phyloP scores from a whole-genome alignment of 64 coral and sea anemone genomes.

The Dendronephthya gigantea region DNA sequence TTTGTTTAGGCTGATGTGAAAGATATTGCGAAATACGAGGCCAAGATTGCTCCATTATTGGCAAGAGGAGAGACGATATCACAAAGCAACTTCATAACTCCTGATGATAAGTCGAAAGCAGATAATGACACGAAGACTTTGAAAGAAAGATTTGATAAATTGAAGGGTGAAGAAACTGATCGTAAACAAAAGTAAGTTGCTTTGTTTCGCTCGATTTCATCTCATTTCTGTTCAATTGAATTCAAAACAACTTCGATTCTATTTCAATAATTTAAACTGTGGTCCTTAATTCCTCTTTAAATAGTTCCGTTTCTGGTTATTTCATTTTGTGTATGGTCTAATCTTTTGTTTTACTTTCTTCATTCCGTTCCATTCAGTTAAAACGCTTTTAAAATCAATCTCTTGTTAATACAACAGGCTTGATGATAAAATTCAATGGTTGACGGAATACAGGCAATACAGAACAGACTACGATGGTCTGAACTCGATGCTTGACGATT shows the following conservation, averaged over 20 bases:
- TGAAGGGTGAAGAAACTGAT: neutral
- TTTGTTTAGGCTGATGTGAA: neutral
- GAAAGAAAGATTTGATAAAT: neutral
- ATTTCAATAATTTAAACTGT: neutral
- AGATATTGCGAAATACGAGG: neutral
- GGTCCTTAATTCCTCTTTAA: too few species aligned
- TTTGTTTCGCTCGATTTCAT: neutral
- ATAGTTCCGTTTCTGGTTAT: too few species aligned
- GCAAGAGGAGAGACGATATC: neutral
- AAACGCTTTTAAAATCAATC: too few species aligned
- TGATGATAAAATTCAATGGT: neutral
- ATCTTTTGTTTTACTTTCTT: too few species aligned
- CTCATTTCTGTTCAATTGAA: neutral
- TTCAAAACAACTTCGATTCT: neutral
- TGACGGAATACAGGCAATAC: neutral
- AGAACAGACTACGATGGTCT: neutral
- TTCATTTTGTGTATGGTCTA: too few species aligned
- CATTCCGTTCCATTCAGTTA: neutral
- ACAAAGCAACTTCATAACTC: neutral
- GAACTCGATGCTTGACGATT: neutral
- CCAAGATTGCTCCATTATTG: neutral
- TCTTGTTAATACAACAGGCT: neutral
- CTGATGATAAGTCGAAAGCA: neutral
- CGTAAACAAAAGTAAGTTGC: neutral
- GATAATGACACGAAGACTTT: neutral